Conservation (phyloP, 2,888 invertebrate genomes). For the Copidosoma aretas region DNA sequence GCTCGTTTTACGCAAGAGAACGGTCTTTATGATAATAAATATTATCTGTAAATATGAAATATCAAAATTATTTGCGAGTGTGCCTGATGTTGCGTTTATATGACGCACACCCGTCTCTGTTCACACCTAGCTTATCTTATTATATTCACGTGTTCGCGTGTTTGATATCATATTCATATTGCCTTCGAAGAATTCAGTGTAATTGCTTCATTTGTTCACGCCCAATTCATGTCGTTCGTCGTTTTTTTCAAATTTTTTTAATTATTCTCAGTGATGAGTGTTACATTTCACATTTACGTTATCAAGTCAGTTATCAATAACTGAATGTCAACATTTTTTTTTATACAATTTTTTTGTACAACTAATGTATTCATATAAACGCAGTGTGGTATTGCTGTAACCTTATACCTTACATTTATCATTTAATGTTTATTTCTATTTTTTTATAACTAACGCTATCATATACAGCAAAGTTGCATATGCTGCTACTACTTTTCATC, state of each 20-base stretch:
- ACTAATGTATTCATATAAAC: constrained; percentile 50
- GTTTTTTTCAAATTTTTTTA: constrained; percentile 19
- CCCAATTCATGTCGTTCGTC: not conserved
- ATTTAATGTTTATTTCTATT: constrained; percentile 17
- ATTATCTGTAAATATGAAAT: constrained; percentile 13
- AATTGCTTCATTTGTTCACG: constrained; percentile 37
- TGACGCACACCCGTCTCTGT: constrained; percentile 23
- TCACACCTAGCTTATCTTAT: constrained; percentile 25
- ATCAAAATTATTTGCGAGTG: constrained; percentile 23
- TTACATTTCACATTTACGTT: constrained; percentile 33
- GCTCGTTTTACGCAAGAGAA: constrained; percentile 18
- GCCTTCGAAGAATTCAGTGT: constrained; percentile 22
- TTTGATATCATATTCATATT: constrained; percentile 11
- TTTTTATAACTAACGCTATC: constrained; percentile 46
- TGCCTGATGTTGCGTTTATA: constrained; percentile 32
- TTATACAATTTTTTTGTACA: constrained; percentile 42
- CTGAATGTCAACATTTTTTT: not conserved
- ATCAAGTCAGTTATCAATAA: constrained; percentile 12
- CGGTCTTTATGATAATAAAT: constrained; percentile 10
- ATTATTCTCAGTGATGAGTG: constrained; percentile 16
- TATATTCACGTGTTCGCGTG: constrained; percentile 29
- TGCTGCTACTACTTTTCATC: constrained; percentile 47
- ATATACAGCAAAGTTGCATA: constrained; percentile 48
- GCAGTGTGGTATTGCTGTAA: constrained; percentile 60
- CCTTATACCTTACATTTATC: constrained; percentile 38